Evolutionary conservation across 2,888 invertebrate species (phyloP).

Genomic region (Teleiodes luculella): DNA sequence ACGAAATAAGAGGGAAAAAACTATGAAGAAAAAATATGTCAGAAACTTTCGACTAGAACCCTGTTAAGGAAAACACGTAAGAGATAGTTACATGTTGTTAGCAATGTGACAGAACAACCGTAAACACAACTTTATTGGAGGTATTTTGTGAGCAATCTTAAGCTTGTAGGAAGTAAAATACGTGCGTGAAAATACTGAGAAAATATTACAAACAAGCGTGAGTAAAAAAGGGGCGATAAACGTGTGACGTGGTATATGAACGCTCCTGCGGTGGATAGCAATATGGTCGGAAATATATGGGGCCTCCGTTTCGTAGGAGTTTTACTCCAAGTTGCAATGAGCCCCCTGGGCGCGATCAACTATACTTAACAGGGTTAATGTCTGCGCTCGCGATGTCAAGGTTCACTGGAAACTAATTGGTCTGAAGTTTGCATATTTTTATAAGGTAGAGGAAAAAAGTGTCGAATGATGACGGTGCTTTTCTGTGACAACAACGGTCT

Average conservation of each 20-base stretch:
- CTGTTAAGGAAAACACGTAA: not conserved
- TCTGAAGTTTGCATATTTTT: not conserved
- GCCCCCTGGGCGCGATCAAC: slow-evolving; percentile 1
- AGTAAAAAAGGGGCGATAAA: too few relatives aligned
- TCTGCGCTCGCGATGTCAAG: not conserved
- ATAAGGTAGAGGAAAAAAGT: too few relatives aligned
- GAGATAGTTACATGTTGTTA: not conserved
- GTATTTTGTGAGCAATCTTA: not conserved
- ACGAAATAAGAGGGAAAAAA: too few relatives aligned
- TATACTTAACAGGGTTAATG: slow-evolving; percentile 11
- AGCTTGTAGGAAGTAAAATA: not conserved
- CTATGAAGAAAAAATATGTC: too few relatives aligned
- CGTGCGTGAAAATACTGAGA: too few relatives aligned
- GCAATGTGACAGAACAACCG: not conserved
- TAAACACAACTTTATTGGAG: not conserved
- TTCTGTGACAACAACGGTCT: too few relatives aligned
- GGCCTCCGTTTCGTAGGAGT: not conserved
- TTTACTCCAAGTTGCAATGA: slow-evolving; percentile 3
- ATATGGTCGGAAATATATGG: not conserved
- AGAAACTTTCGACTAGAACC: too few relatives aligned
- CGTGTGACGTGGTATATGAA: not conserved
- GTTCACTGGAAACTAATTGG: not conserved
- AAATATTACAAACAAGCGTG: too few relatives aligned
- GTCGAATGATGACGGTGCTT: too few relatives aligned
- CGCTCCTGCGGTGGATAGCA: not conserved